These are phyloP conservation scores for Ips nitidus DNA, from an alignment of 1,140 invertebrate species.

Conservation along the genomic window DNA sequence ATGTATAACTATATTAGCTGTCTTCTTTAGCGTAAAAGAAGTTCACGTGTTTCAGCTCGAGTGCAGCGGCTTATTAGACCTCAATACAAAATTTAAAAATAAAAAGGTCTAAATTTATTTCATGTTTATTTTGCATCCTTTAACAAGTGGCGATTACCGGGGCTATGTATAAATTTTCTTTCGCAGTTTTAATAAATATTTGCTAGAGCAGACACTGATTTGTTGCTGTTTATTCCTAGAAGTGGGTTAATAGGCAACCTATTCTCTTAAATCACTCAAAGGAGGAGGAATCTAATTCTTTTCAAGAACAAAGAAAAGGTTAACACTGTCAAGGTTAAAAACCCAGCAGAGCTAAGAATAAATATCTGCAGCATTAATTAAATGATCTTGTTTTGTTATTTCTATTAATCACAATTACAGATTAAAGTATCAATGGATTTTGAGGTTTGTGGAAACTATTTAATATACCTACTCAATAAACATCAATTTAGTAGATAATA, in stretches of 20 bases:
- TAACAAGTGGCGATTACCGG: neutral
- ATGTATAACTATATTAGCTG: neutral
- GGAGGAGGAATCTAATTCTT: neutral
- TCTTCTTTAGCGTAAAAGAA: neutral
- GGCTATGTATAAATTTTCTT: neutral
- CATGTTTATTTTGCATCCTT: neutral
- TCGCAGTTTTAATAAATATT: neutral
- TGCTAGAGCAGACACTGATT: neutral
- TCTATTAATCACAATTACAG: too few relatives aligned
- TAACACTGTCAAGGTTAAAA: too few relatives aligned
- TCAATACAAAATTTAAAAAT: constrained; percentile 6
- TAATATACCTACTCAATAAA: neutral
- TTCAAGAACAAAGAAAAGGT: too few relatives aligned
- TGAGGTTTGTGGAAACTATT: neutral
- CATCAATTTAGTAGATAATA: neutral
- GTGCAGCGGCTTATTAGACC: constrained; percentile 1
- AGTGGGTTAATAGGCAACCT: too few relatives aligned
- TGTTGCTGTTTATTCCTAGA: too few relatives aligned
- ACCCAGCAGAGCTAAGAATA: too few relatives aligned
- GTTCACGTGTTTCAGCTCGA: neutral
- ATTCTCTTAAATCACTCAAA: neutral
- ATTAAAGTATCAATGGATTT: too few relatives aligned
- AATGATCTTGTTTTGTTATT: too few relatives aligned
- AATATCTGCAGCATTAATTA: too few relatives aligned
- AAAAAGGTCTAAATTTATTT: neutral